Conservation (phyloP, 2,113 vertebrate species). For the Silurus glanis region DNA sequence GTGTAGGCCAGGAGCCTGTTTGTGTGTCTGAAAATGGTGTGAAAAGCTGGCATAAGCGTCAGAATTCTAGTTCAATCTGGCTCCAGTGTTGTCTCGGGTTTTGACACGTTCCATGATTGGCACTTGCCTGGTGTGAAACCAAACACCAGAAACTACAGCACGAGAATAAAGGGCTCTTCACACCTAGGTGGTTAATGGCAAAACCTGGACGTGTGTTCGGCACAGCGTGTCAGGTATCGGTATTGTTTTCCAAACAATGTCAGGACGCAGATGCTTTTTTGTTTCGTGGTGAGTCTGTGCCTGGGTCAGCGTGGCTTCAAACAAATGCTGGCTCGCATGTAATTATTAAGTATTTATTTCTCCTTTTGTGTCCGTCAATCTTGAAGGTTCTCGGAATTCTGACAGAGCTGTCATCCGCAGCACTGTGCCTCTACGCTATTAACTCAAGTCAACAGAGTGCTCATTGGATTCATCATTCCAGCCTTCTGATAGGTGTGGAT, state of each 20-base stretch:
- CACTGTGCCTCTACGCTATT: constrained; percentile 64
- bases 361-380: constrained; percentile 65
- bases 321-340: constrained; percentile 65
- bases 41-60: constrained; percentile 38
- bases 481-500: constrained; percentile 67
- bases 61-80: constrained; percentile 26
- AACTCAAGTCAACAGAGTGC: constrained; percentile 65
- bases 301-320: constrained; percentile 54
- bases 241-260: constrained; percentile 41
- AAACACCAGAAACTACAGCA: constrained; percentile 17
- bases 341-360: constrained; percentile 73
- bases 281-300: constrained; percentile 19
- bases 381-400: constrained; percentile 59
- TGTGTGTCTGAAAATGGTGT: constrained; percentile 42
- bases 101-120: constrained; percentile 40
- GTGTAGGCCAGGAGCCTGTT: constrained; percentile 48
- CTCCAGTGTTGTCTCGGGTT: constrained; percentile 36
- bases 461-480: constrained; percentile 73
- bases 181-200: constrained; percentile 49
- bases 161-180: constrained; percentile 17
- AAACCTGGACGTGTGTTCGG: constrained; percentile 32
- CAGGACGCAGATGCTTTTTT: constrained; percentile 10
- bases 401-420: constrained; percentile 60
- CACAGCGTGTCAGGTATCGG: constrained; percentile 7
- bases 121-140: constrained; percentile 30